phyloP scores from a whole-genome alignment of 2,113 vertebrate genomes.

The Ammodramus savannarum region DNA sequence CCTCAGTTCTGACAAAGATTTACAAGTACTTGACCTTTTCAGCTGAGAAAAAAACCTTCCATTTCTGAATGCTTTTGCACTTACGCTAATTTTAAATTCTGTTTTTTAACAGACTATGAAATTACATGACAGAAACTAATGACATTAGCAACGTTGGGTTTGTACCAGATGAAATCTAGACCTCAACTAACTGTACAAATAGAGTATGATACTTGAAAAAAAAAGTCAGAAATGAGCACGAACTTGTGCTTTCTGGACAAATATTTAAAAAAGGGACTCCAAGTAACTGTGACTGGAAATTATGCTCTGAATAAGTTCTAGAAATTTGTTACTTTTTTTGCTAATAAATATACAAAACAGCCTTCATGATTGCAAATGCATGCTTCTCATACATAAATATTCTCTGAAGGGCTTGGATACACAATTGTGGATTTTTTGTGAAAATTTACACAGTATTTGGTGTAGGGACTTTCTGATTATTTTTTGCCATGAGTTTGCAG shows the following conservation, averaged over 20 bases:
- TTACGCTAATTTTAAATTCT: not conserved
- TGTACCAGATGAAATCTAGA: not conserved
- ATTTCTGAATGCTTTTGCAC: not conserved
- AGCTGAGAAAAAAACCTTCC: not conserved
- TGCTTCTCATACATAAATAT: not conserved
- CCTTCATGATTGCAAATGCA: not conserved
- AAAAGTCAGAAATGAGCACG: not conserved
- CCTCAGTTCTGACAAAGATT: conserved; percentile 35
- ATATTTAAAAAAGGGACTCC: not conserved
- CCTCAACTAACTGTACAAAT: not conserved
- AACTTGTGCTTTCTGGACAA: not conserved
- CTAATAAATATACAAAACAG: not conserved
- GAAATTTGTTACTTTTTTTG: not conserved
- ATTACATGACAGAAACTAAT: conserved; percentile 15
- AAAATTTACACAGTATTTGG: not conserved
- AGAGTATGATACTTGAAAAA: not conserved
- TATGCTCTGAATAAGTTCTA: not conserved
- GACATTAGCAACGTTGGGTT: not conserved
- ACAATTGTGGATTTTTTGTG: not conserved
- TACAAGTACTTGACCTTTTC: conserved; percentile 33
- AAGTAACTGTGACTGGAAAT: not conserved
- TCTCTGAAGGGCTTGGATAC: not conserved
- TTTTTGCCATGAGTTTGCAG: not conserved
- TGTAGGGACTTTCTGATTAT: not conserved
- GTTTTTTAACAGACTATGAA: conserved; percentile 10